Conservation (phyloP, 2,888 invertebrate genomes). For the Lacanobia wlatinum region DNA sequence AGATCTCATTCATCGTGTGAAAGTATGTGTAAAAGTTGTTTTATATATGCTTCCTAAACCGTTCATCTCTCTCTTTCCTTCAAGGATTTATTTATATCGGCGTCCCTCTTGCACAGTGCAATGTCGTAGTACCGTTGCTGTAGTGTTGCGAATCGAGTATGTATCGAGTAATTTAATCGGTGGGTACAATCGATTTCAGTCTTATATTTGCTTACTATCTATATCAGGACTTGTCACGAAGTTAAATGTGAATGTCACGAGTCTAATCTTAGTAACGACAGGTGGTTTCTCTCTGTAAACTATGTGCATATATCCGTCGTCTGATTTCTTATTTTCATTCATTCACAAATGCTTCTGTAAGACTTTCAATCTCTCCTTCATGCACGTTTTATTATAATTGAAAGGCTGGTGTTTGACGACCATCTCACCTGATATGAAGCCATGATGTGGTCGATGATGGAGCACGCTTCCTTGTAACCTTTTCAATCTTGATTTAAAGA, state of each 20-base stretch:
- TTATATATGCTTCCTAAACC: slow-evolving; percentile 67
- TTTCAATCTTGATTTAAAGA: no score
- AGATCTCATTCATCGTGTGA: slow-evolving; percentile 68
- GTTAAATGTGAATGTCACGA: slow-evolving; percentile 23
- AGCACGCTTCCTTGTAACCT: no score
- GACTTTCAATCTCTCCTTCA: not conserved
- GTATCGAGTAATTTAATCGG: slow-evolving; percentile 59
- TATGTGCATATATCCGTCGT: slow-evolving; percentile 1
- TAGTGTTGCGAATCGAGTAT: slow-evolving; percentile 63
- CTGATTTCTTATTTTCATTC: slow-evolving; percentile 1
- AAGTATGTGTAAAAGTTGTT: slow-evolving; percentile 75
- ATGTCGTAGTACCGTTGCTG: slow-evolving; percentile 67
- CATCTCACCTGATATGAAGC: no score
- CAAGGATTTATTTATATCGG: slow-evolving; percentile 36
- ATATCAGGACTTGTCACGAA: slow-evolving; percentile 39
- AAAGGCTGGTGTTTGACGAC: no score
- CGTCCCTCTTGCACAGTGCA: slow-evolving; percentile 62
- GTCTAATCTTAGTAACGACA: slow-evolving; percentile 10
- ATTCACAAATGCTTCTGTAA: not conserved
- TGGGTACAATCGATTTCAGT: slow-evolving; percentile 35
- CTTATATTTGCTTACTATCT: slow-evolving; percentile 33
- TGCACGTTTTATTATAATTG: not conserved
- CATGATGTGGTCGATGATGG: no score
- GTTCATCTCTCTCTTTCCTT: slow-evolving; percentile 60
- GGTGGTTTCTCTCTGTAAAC: slow-evolving; percentile 19